phyloP scores from a whole-genome alignment of 1,140 invertebrate species.

The Tetragnatha versicolor region DNA sequence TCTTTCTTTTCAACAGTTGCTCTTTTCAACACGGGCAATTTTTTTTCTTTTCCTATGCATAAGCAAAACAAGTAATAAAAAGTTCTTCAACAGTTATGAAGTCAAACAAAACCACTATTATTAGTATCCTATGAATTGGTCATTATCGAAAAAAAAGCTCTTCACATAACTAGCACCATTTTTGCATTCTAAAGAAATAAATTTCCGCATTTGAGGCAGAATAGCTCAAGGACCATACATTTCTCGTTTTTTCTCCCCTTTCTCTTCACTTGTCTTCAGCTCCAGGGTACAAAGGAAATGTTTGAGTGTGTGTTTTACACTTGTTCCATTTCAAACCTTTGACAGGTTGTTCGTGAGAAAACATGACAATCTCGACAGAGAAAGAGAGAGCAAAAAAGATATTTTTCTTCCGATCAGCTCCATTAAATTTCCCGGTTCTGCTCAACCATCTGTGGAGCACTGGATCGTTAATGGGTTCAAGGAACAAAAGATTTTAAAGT shows the following conservation, averaged over 20 bases:
- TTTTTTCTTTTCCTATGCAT: too few species aligned
- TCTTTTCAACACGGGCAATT: too few species aligned
- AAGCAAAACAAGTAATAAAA: too few species aligned
- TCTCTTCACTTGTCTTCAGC: not conserved
- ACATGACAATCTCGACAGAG: not conserved
- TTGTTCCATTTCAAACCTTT: not conserved
- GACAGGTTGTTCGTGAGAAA: not conserved
- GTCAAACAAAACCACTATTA: too few species aligned
- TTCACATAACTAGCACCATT: too few species aligned
- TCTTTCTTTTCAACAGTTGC: too few species aligned
- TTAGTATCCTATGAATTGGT: too few species aligned
- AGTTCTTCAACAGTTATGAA: too few species aligned
- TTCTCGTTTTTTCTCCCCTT: not conserved
- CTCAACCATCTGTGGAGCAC: not conserved
- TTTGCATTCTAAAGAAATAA: too few species aligned
- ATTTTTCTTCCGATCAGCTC: conserved; percentile 7
- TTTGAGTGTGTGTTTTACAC: conserved; percentile 1
- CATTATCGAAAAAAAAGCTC: too few species aligned
- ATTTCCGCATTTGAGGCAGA: too few species aligned
- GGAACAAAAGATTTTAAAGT: conserved; percentile 22
- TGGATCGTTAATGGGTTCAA: conserved; percentile 10
- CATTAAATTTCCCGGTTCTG: conserved; percentile 13
- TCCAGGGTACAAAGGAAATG: not conserved
- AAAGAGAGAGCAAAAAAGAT: not conserved
- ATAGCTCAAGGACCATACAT: too few species aligned